phyloP scores from a whole-genome alignment of 2,113 vertebrate genomes.

The Noturus placidus region DNA sequence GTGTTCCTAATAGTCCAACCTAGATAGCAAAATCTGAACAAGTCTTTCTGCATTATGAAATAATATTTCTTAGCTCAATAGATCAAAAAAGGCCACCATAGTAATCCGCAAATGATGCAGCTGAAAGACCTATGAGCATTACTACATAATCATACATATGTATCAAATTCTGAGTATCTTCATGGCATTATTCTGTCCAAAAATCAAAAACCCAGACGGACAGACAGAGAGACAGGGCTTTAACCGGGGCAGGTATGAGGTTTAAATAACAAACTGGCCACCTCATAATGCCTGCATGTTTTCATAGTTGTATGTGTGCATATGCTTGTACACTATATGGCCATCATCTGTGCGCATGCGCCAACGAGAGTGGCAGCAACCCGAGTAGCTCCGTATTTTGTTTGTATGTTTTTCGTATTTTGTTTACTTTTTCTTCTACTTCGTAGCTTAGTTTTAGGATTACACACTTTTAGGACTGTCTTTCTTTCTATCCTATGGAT shows the following conservation, averaged over 20 bases:
- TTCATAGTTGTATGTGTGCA: neutral
- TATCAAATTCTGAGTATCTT: neutral
- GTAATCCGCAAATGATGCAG: neutral
- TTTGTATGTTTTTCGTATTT: too few species aligned
- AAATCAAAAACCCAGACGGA: neutral
- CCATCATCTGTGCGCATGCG: too few species aligned
- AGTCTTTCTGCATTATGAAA: neutral
- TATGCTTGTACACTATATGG: neutral
- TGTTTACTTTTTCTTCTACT: too few species aligned
- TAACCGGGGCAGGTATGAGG: neutral
- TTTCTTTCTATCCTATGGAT: too few species aligned
- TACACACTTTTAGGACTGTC: too few species aligned
- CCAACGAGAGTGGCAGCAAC: too few species aligned
- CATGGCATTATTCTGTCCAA: neutral
- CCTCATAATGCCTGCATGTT: neutral
- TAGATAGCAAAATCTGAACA: neutral
- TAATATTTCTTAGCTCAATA: neutral
- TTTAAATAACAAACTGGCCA: neutral
- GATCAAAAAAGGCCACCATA: neutral
- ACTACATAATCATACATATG: neutral
- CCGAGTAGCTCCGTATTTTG: too few species aligned
- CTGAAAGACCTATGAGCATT: neutral
- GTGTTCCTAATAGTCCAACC: neutral
- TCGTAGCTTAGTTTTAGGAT: too few species aligned
- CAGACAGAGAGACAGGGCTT: neutral